These are phyloP conservation scores for Xenotilapia flavipinnis DNA, from an alignment of 2,113 vertebrate species.

Conservation along the genomic window DNA sequence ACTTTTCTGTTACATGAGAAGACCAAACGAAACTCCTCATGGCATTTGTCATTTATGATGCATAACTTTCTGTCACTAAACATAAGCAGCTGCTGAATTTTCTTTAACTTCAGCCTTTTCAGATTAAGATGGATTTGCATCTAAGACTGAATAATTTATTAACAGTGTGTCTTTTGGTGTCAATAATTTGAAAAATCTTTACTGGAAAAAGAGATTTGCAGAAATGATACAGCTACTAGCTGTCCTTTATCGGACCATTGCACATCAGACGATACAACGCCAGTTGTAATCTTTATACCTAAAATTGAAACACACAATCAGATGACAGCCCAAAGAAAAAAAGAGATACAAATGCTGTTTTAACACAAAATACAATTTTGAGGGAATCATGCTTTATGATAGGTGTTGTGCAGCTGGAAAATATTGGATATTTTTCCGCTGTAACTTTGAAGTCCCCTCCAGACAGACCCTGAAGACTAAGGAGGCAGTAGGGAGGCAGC, in stretches of 20 bases:
- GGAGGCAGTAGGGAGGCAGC: background rate
- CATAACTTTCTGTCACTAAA: slow-evolving; percentile 41
- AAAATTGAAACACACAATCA: background rate
- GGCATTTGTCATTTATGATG: slow-evolving; percentile 25
- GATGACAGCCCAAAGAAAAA: background rate
- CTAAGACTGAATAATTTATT: slow-evolving; percentile 1
- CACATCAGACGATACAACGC: background rate
- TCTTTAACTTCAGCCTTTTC: slow-evolving; percentile 9
- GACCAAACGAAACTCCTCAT: background rate
- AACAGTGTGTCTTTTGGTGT: slow-evolving; percentile 7
- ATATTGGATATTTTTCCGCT: background rate
- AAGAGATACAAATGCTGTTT: background rate
- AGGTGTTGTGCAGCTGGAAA: background rate
- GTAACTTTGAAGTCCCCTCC: background rate
- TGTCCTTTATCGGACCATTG: background rate
- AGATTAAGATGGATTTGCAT: slow-evolving; percentile 50
- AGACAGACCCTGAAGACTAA: background rate
- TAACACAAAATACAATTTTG: background rate
- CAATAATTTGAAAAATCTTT: slow-evolving; percentile 17
- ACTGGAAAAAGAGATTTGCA: background rate
- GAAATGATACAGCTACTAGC: background rate
- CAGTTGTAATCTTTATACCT: background rate
- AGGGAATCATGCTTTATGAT: background rate
- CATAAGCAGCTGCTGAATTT: slow-evolving; percentile 1
- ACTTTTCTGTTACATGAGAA: background rate